These are phyloP conservation scores for Callinectes sapidus DNA, from an alignment of 2,888 invertebrate species.

Conservation along the genomic window DNA sequence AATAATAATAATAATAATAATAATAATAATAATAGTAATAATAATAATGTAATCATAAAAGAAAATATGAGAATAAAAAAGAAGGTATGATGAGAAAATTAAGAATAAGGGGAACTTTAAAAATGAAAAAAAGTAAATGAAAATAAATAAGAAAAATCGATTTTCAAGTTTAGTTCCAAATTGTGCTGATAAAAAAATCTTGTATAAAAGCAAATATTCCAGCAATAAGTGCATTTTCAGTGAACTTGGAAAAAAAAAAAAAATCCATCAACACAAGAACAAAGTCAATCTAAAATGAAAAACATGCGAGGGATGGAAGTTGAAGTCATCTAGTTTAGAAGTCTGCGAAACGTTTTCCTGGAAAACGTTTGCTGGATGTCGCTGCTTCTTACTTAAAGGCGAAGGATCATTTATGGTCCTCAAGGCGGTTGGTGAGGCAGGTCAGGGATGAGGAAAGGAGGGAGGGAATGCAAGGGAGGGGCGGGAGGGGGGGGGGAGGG, in stretches of 20 bases:
- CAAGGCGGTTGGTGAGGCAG: neutral
- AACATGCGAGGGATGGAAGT: neutral
- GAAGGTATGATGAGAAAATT: too few relatives aligned
- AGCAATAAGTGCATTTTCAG: neutral
- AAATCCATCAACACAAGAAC: neutral
- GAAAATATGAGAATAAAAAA: too few relatives aligned
- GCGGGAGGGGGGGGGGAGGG: neutral
- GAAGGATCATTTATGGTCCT: conserved; percentile 9
- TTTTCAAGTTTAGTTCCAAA: neutral
- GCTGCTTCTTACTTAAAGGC: conserved; percentile 14
- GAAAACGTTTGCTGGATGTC: neutral
- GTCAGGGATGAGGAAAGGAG: neutral
- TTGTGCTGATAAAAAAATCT: neutral
- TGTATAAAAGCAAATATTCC: too few relatives aligned
- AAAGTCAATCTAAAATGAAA: neutral
- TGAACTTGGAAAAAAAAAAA: neutral
- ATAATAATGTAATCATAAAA: too few relatives aligned
- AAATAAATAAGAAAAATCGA: neutral
- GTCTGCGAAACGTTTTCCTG: neutral
- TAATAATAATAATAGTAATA: too few relatives aligned
- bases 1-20: too few relatives aligned
- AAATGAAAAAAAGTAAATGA: neutral
- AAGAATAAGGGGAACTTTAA: too few relatives aligned
- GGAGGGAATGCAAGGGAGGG: neutral
- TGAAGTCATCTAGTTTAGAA: neutral